Percentiles rank a stretch among this genome's conserved stretches.
phyloP scores from a whole-genome alignment of 2,888 invertebrate species.

The Ceriagrion tenellum region DNA sequence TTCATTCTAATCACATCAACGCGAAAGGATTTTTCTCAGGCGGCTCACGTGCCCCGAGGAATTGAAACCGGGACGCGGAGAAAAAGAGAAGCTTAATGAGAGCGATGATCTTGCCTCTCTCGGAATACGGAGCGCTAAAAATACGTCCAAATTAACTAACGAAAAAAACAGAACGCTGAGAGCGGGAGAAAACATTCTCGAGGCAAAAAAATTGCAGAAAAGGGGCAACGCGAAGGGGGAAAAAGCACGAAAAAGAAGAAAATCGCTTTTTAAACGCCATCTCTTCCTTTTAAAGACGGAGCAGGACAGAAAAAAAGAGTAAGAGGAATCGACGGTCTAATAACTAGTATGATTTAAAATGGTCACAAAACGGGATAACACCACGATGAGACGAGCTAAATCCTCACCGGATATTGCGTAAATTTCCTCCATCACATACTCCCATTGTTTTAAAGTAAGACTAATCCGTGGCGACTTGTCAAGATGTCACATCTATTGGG shows the following conservation, averaged over 20 bases:
- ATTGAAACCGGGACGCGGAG: background rate
- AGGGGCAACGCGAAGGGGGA: background rate
- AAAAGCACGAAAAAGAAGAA: background rate
- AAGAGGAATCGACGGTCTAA: slow-evolving; percentile 3
- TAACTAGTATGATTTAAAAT: background rate
- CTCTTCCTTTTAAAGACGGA: background rate
- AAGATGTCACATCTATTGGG: background rate
- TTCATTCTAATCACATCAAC: background rate
- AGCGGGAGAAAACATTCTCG: background rate
- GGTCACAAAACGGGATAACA: too few species aligned
- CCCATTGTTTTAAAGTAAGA: too few species aligned
- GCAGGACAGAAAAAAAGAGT: background rate
- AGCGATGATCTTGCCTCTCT: slow-evolving; percentile 15
- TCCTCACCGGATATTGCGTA: background rate
- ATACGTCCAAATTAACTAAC: background rate
- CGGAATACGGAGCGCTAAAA: slow-evolving; percentile 1
- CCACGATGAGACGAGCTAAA: background rate
- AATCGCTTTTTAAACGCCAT: background rate
- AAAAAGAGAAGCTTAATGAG: background rate
- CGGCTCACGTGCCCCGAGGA: background rate
- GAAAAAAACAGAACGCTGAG: background rate
- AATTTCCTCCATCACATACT: background rate
- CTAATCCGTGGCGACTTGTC: background rate
- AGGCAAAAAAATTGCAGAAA: background rate
- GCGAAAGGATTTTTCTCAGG: background rate